Evolutionary conservation across 2,888 invertebrate species (phyloP), one percentile per base, ranked within the genome.

Genomic region (Chironomus riparius): DNA sequence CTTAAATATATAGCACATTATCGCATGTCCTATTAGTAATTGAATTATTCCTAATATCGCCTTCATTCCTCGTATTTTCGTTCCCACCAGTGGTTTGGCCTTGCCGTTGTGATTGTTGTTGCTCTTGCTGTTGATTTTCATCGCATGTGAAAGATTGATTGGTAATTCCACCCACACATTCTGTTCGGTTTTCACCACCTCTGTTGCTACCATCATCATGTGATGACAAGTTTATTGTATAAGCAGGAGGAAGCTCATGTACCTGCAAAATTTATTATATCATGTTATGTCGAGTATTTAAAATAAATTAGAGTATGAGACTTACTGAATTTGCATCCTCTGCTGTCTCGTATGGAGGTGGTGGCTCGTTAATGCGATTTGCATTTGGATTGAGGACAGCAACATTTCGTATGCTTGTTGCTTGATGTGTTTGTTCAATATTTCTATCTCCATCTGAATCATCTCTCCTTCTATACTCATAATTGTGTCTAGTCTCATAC

Each of bases 401-500:
- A 62, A 72, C 50, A 65, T 65, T 65, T 65, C 65, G 18, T 21
- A 65, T 38, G 38, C 38, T 38, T 38, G 38, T 38, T 38, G 38
- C 38, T 38, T 38, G 38, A 38, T 38, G 38, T 10, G 38, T 38
- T 38, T 38, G 38, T 38, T 38, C 65, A 24, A 5, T 65, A 0
- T 24, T 24, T 24, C 21, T 12, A 24, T 22, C 22, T 10, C 21
- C 65, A 65, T 1, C 21, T 12, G n/a, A 38, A 47, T 28, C n/a
- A 2, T 22, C 48, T 7, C 62, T 22, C 38, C 73, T 71, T 61
- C 76, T 15, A 12, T 62, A 68, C 10, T 72, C 70, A 62, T 76
- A 76, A 48, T 77, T 77, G 38, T 77, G 77, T 75, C 76, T 73
- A 2, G 76, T 71, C 24, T 79, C 79, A 77, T 80, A 80, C 0